A percentile compares a stretch with the other conserved stretches of the same genome.
phyloP scores from a whole-genome alignment of 2,797 vertebrate species.

The Crypturellus tataupa region DNA sequence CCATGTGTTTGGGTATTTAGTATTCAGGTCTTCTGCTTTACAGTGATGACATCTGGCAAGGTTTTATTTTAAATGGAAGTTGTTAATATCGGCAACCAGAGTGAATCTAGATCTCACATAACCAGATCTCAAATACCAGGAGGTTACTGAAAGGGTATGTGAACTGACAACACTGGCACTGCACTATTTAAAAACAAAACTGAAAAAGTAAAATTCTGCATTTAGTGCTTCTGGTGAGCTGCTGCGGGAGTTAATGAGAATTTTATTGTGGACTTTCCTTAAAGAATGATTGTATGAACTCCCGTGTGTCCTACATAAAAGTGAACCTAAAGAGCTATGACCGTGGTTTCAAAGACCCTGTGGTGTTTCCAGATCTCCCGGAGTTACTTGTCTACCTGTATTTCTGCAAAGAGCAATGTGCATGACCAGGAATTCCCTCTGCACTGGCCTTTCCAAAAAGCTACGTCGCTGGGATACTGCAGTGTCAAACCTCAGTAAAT shows the following conservation, averaged over 20 bases:
- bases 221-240: background rate
- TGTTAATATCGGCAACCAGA: background rate
- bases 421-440: fast-evolving
- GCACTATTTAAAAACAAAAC: background rate
- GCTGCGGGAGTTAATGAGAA: background rate
- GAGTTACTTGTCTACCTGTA: background rate
- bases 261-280: background rate
- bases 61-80: background rate
- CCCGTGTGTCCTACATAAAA: constrained; percentile 61
- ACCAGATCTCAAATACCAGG: background rate
- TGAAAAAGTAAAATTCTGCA: background rate
- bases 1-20: background rate
- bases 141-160: background rate
- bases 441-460: background rate
- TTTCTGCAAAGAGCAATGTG: background rate
- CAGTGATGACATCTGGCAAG: background rate
- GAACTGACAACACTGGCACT: background rate
- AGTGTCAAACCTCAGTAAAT: background rate
- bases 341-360: constrained; percentile 58
- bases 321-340: constrained; percentile 75
- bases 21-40: background rate
- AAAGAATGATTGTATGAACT: constrained; percentile 5
- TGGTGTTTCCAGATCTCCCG: constrained; percentile 41
- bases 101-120: background rate
- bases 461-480: fast-evolving